Conservation (phyloP, 2,888 invertebrate genomes). For the Rhimphoctona megacephalus region DNA sequence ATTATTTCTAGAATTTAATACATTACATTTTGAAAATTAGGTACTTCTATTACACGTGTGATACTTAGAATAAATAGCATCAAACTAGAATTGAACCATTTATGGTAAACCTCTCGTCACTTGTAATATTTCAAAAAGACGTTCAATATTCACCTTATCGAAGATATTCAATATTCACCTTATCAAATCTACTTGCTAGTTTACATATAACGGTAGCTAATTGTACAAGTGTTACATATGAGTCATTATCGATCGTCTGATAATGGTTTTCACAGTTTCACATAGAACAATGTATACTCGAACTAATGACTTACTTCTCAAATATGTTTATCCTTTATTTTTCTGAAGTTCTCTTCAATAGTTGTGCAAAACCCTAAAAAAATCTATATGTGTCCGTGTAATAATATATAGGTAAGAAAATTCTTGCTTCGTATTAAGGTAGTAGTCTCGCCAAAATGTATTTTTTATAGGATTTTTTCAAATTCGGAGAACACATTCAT, state of each 20-base stretch:
- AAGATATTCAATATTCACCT: neutral
- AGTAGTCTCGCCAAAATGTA: too few relatives aligned
- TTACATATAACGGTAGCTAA: conserved; percentile 10
- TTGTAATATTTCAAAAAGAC: neutral
- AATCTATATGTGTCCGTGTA: neutral
- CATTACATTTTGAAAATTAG: neutral
- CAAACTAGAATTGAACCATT: neutral
- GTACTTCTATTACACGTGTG: neutral
- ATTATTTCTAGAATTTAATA: neutral
- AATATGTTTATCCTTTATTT: neutral
- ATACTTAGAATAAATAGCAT: neutral
- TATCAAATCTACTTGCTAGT: conserved; percentile 1
- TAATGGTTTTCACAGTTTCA: neutral
- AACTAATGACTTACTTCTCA: neutral
- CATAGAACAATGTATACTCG: neutral
- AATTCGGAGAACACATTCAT: too few relatives aligned
- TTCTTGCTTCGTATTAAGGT: too few relatives aligned
- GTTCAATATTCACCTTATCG: neutral
- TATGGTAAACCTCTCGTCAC: neutral
- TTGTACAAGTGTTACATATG: conserved; percentile 39
- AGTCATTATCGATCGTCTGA: conserved; percentile 24
- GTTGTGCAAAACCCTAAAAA: neutral
- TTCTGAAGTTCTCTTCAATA: neutral
- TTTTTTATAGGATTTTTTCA: too few relatives aligned
- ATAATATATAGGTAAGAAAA: too few relatives aligned